Percentiles rank a stretch among this genome's conserved stretches.
Evolutionary conservation across 2,113 vertebrate species (phyloP).

Genomic region (Cryptomyrus ogoouensis): DNA sequence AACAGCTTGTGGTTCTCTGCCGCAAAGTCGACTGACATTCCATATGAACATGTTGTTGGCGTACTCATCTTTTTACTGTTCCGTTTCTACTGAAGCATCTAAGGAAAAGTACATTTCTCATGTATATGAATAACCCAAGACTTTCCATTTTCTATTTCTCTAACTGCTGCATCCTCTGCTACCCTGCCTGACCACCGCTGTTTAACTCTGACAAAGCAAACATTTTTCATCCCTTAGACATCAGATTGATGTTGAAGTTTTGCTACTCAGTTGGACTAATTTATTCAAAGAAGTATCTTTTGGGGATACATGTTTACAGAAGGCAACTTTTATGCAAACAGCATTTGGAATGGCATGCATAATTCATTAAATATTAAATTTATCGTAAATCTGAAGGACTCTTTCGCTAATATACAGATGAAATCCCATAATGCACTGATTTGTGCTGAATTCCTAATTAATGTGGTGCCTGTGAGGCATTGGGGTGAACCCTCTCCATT

Average conservation of each 20-base stretch:
- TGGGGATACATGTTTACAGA: not conserved
- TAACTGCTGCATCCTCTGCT: not conserved
- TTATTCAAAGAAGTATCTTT: slow-evolving; percentile 2
- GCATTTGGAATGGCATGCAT: not conserved
- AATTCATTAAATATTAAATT: not conserved
- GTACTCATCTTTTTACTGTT: not conserved
- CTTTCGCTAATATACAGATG: slow-evolving; percentile 1
- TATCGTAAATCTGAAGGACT: not conserved
- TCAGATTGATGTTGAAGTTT: not conserved
- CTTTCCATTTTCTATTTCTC: not conserved
- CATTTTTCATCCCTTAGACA: not conserved
- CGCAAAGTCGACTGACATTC: not conserved
- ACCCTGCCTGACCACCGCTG: not conserved
- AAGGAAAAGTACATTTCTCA: not conserved
- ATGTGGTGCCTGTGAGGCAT: not conserved
- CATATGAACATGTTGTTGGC: not conserved
- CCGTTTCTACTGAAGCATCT: not conserved
- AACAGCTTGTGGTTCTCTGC: not conserved
- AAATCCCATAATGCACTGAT: not conserved
- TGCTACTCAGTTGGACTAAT: not conserved
- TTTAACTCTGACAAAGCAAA: not conserved
- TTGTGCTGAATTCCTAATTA: not conserved
- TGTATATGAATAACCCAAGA: not conserved
- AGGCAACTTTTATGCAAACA: slow-evolving; percentile 4
- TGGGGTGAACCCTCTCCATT: not conserved